Evolutionary conservation across 2,797 vertebrate genomes (phyloP).

Genomic region (Avahi laniger): DNA sequence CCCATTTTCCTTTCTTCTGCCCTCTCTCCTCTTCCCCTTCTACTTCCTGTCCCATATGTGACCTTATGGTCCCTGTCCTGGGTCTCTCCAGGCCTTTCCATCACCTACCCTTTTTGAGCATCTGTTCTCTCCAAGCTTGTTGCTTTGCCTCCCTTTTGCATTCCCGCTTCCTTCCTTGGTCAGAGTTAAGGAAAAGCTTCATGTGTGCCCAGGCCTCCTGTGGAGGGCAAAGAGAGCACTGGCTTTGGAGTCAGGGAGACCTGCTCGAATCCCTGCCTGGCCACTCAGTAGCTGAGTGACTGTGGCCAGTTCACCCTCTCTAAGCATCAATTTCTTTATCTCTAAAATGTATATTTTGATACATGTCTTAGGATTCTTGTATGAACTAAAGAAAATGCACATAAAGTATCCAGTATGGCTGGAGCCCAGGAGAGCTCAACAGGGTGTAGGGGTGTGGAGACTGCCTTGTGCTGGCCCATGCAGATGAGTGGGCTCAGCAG

Average conservation of each 20-base stretch:
- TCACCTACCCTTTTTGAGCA: neutral
- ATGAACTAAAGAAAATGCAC: neutral
- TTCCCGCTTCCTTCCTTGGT: neutral
- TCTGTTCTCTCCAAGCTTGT: neutral
- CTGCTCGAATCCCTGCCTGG: neutral
- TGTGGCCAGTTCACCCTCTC: neutral
- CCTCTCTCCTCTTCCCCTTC: neutral
- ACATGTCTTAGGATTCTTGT: neutral
- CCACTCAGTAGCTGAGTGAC: neutral
- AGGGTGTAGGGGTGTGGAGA: neutral
- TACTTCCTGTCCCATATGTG: neutral
- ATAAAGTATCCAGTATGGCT: neutral
- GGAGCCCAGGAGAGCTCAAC: neutral
- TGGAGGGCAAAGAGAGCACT: neutral
- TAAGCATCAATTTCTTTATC: neutral
- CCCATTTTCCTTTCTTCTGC: neutral
- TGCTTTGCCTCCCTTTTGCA: neutral
- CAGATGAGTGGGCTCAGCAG: neutral
- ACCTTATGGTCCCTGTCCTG: neutral
- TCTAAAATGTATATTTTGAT: constrained; percentile 12
- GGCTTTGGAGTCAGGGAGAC: neutral
- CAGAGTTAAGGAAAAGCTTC: neutral
- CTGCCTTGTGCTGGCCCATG: neutral
- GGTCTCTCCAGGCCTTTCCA: neutral
- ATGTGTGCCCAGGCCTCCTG: neutral